phyloP scores from a whole-genome alignment of 1,140 invertebrate genomes.

The Zophobas morio region DNA sequence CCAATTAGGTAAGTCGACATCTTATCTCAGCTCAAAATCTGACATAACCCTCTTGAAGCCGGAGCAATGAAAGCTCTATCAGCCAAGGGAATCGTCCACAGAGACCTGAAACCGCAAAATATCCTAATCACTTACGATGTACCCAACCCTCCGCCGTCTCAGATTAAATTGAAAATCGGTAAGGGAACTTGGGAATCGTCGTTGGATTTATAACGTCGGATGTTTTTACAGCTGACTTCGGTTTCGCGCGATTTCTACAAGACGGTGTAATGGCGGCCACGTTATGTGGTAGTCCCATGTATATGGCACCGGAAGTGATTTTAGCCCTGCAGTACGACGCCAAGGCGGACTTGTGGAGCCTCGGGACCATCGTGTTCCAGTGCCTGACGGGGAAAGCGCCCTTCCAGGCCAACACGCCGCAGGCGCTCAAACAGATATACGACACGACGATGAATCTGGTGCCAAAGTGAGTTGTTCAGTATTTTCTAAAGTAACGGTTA shows the following conservation, averaged over 20 bases:
- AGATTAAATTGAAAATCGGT: constrained; percentile 97
- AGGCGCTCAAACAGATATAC: constrained; percentile 97
- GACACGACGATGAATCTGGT: constrained; percentile 96
- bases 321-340: constrained; percentile 99
- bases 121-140: constrained; percentile 91
- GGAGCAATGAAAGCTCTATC: constrained; percentile 97
- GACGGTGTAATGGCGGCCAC: constrained; percentile 99
- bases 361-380: constrained; percentile 99
- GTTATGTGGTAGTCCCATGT: constrained; percentile 99
- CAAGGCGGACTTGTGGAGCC: constrained; percentile 98
- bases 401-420: constrained; percentile 98
- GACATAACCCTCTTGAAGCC: constrained; percentile 73
- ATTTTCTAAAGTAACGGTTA: neutral
- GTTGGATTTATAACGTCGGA: neutral
- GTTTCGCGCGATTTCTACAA: constrained; percentile 97
- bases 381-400: constrained; percentile 98
- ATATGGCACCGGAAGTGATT: constrained; percentile 99
- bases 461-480: constrained; percentile 83
- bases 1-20: constrained; percentile 83
- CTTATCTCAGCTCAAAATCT: constrained; percentile 40
- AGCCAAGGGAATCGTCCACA: constrained; percentile 97
- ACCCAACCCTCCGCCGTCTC: constrained; percentile 86
- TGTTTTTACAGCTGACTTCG: constrained; percentile 92
- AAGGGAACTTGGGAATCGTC: constrained; percentile 57
- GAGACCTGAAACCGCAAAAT: constrained; percentile 99